Evolutionary conservation across 1,140 invertebrate species (phyloP).

Genomic region (Aphaenogaster ashmeadi): DNA sequence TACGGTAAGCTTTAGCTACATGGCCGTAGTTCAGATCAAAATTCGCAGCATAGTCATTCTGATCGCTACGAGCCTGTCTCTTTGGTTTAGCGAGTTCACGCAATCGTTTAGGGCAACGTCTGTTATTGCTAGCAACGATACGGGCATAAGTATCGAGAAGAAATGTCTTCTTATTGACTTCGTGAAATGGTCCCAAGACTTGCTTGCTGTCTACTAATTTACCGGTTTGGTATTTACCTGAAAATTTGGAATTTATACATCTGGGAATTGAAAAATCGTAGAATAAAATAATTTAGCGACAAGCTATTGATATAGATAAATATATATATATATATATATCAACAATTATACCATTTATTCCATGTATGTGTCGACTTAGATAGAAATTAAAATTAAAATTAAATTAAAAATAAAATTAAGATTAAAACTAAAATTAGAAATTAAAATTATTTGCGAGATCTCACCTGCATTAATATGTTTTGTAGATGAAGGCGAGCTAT

Average conservation of each 20-base stretch:
- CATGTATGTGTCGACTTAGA: not conserved
- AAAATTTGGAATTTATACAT: constrained; percentile 6
- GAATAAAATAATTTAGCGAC: not conserved
- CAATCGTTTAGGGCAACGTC: constrained; percentile 69
- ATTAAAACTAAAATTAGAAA: not conserved
- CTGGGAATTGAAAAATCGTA: not conserved
- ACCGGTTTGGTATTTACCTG: not conserved
- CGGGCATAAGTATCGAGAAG: constrained; percentile 74
- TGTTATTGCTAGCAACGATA: constrained; percentile 71
- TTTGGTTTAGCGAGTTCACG: constrained; percentile 72
- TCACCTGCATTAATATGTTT: constrained; percentile 37
- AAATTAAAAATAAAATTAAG: too few relatives aligned
- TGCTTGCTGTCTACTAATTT: constrained; percentile 71
- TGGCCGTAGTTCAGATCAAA: constrained; percentile 60
- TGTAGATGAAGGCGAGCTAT: not conserved
- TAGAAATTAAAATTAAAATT: not conserved
- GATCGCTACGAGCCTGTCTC: constrained; percentile 19
- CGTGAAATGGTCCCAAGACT: constrained; percentile 48
- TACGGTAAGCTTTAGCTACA: constrained; percentile 21
- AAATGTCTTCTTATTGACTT: constrained; percentile 57
- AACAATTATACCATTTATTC: not conserved
- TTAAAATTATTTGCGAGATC: not conserved
- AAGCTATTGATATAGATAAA: not conserved
- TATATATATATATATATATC: not conserved
- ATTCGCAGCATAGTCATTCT: not conserved